A percentile compares a stretch with the other conserved stretches of the same genome.
Evolutionary conservation across 2,113 vertebrate genomes (phyloP).

Genomic region (Puffinus mauretanicus): DNA sequence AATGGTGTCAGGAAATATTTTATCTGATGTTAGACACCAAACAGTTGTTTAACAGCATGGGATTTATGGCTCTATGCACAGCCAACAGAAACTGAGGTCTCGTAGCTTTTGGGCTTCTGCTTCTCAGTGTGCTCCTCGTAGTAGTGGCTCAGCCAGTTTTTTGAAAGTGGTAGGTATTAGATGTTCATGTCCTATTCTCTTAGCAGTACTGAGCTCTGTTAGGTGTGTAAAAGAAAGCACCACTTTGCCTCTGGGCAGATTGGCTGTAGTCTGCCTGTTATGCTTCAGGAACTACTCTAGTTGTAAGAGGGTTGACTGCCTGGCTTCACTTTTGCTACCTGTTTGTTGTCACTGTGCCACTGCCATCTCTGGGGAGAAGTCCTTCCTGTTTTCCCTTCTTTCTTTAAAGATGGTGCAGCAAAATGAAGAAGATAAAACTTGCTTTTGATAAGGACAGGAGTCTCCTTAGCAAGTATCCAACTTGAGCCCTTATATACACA

Average conservation of each 20-base stretch:
- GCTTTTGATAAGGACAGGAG: neutral
- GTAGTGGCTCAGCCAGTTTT: neutral
- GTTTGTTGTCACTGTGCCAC: neutral
- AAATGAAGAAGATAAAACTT: neutral
- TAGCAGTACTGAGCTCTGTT: neutral
- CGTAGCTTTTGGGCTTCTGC: neutral
- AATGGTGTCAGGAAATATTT: neutral
- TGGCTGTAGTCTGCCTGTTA: neutral
- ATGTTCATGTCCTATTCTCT: neutral
- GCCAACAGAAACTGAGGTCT: neutral
- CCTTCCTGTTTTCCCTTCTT: neutral
- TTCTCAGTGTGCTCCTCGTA: neutral
- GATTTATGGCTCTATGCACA: neutral
- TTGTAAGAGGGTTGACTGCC: neutral
- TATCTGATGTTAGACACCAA: neutral
- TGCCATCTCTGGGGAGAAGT: neutral
- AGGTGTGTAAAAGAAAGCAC: neutral
- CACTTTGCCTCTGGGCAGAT: neutral
- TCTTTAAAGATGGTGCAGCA: neutral
- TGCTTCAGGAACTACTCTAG: neutral
- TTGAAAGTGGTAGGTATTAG: neutral
- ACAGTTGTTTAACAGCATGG: neutral
- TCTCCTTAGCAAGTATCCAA: neutral
- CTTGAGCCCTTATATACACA: neutral
- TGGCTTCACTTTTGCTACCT: neutral